Evolutionary conservation across 1,140 invertebrate genomes (phyloP).

Genomic region (Capitella teleta): DNA sequence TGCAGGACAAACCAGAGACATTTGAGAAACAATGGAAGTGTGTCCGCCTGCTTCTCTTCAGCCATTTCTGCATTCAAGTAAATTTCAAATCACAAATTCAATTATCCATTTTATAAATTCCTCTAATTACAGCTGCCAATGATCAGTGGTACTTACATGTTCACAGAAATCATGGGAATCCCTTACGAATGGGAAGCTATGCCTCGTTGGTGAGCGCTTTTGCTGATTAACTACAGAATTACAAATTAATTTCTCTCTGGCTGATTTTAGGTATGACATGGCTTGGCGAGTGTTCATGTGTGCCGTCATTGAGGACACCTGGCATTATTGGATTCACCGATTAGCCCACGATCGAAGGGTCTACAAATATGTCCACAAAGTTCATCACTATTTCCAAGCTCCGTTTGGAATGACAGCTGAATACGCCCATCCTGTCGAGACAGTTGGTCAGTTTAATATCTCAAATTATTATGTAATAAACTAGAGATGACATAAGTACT

Average conservation of each 20-base stretch:
- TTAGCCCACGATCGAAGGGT: slow-evolving; percentile 24
- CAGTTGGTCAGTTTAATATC: slow-evolving; percentile 15
- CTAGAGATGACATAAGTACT: background rate
- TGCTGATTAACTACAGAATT: background rate
- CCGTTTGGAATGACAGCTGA: slow-evolving; percentile 36
- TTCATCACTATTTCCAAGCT: slow-evolving; percentile 29
- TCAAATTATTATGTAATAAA: background rate
- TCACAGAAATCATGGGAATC: slow-evolving; percentile 26
- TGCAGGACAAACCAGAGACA: slow-evolving; percentile 25
- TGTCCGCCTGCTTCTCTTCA: slow-evolving; percentile 28
- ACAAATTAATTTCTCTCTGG: background rate
- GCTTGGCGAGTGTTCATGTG: slow-evolving; percentile 19
- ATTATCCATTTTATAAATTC: background rate
- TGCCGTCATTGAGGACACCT: slow-evolving; percentile 29
- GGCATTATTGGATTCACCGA: slow-evolving; percentile 32
- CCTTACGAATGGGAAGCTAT: slow-evolving; percentile 28
- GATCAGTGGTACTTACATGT: slow-evolving; percentile 21
- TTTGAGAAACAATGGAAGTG: slow-evolving; percentile 28
- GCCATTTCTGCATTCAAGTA: slow-evolving; percentile 30
- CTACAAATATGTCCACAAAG: slow-evolving; percentile 34
- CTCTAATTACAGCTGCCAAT: slow-evolving; percentile 1
- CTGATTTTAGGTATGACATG: slow-evolving; percentile 20
- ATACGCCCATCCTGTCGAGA: slow-evolving; percentile 33
- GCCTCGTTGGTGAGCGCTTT: slow-evolving; percentile 26
- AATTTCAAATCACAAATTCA: too few species aligned